These are phyloP conservation scores for Cephus rjabovi DNA, from an alignment of 2,888 invertebrate species.

Conservation along the genomic window DNA sequence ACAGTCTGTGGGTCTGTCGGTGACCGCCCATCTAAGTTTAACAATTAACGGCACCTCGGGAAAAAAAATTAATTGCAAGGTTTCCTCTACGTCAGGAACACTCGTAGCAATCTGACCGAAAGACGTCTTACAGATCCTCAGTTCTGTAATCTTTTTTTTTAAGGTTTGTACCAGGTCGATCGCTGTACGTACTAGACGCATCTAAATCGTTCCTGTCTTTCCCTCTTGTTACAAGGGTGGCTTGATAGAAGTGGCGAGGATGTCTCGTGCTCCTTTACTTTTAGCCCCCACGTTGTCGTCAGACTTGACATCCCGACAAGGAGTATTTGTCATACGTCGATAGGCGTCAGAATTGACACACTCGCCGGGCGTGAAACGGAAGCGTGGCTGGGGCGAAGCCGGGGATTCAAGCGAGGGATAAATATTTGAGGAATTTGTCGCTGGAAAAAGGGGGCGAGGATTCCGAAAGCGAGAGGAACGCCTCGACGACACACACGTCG, in stretches of 20 bases:
- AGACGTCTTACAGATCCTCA: neutral
- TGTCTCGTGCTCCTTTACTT: neutral
- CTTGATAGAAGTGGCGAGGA: neutral
- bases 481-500: neutral
- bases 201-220: neutral
- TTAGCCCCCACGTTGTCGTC: neutral
- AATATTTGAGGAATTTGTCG: constrained; percentile 66
- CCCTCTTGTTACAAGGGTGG: neutral
- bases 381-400: constrained; percentile 41
- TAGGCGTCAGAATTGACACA: constrained; percentile 62
- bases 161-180: neutral
- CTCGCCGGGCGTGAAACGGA: constrained; percentile 56
- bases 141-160: neutral
- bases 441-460: constrained; percentile 38
- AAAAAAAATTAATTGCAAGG: constrained; percentile 63
- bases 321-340: constrained; percentile 64
- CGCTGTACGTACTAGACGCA: neutral
- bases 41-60: constrained; percentile 61
- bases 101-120: constrained; percentile 20
- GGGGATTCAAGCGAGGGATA: constrained; percentile 50
- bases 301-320: constrained; percentile 23
- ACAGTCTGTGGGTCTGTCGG: constrained; percentile 49
- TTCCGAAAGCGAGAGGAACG: constrained; percentile 24
- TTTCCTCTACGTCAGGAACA: constrained; percentile 52
- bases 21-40: constrained; percentile 66